Evolutionary conservation across 2,888 invertebrate species (phyloP), one percentile per base, ranked within the genome.

Genomic region (Mermis nigrescens): DNA sequence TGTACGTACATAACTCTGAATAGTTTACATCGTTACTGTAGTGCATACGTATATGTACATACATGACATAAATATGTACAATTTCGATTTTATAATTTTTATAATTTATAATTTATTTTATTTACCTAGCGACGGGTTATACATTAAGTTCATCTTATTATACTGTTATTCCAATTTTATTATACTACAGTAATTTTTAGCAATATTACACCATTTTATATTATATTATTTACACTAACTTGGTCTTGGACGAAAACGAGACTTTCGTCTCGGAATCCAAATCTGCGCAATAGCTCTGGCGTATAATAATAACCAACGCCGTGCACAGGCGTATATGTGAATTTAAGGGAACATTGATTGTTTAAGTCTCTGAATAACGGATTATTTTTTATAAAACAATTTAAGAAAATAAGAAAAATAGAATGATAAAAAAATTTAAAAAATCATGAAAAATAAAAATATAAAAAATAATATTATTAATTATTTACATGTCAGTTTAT

Each of bases 251-350:
- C 76, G 57, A 76, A 71, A 57, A 71, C 67, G 55, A 71, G 63
- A 38, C 60, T 61, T 1, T 68, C 66, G 26, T 68, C 68, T 2
- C 66, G 79, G 59, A 94, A 81, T 63, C 83, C 82, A 56, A 84
- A 83, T 63, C 82, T 76, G 7, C 24, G 7, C 69, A 94, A 86
- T 1, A 87, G 85, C 65, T 81, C 77, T 59, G 80, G 73, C 61
- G 92, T 79, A 69, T 81, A 90, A 1, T 80, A 76, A 70, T 85
- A 84, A 0, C 94, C 94, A 2, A 98, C 94, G 2, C 98, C 98
- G 72, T 99, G 98, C 87, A 99, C 90, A 0, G 95, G 86, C 15
- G 92, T 91, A 72, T 94, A 95, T 0, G 86, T 85, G 63, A 88
- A 82, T 57, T 80, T 79, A 0, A 85, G 70, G 0, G 77, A 73